Percentiles rank a stretch among this genome's conserved stretches.
Evolutionary conservation across 2,888 invertebrate genomes (phyloP).

Genomic region (Yponomeuta plumbellus): DNA sequence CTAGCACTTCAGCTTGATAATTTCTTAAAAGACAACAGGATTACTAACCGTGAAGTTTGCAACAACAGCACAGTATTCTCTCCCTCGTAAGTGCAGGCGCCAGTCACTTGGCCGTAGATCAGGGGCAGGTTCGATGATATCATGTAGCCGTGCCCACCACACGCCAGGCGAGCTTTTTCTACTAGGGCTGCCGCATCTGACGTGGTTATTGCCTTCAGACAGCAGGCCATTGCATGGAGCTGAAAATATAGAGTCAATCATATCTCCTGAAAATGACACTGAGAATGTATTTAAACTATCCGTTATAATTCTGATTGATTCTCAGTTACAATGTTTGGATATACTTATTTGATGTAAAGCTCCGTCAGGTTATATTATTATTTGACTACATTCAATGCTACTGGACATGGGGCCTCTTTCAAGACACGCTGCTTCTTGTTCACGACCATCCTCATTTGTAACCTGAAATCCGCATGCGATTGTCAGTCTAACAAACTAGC

Average conservation of each 20-base stretch:
- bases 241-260: constrained; percentile 50
- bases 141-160: constrained; percentile 83
- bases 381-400: no score
- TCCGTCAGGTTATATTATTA: no score
- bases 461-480: no score
- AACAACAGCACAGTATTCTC: constrained; percentile 95
- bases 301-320: no score
- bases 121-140: constrained; percentile 91
- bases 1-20: no score
- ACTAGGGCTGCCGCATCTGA: constrained; percentile 80
- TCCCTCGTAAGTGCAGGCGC: constrained; percentile 96
- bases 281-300: no score
- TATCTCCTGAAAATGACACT: not conserved
- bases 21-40: not conserved
- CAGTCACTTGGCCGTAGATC: constrained; percentile 87
- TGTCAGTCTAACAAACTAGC: no score
- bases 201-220: constrained; percentile 87
- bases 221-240: constrained; percentile 88
- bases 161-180: constrained; percentile 85
- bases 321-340: no score
- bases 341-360: no score
- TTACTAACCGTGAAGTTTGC: constrained; percentile 85
- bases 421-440: no score
- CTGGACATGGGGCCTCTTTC: no score
- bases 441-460: no score